Evolutionary conservation across 2,888 invertebrate species (phyloP).

Genomic region (Pachydiplax longipennis): DNA sequence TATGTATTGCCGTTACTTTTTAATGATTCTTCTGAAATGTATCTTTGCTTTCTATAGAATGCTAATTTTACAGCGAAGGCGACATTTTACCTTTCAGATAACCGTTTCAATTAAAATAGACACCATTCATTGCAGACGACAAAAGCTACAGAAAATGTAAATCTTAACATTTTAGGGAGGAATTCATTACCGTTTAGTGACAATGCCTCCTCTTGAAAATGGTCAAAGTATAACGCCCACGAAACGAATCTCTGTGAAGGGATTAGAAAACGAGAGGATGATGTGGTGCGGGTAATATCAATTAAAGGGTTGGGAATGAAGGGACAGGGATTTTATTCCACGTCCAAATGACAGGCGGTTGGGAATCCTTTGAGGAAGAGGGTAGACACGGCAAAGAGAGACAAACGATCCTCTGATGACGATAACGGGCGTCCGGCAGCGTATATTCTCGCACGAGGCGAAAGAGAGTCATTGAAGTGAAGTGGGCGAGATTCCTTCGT

Average conservation of each 20-base stretch:
- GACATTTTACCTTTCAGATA: no score
- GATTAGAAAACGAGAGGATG: not conserved
- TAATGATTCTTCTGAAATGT: no score
- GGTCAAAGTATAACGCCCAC: no score
- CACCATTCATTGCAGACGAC: no score
- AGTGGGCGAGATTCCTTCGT: not conserved
- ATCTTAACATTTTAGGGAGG: no score
- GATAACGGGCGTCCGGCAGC: not conserved
- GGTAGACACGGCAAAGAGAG: not conserved
- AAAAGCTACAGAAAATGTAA: no score
- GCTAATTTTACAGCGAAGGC: no score
- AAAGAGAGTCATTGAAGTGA: not conserved
- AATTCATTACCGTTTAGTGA: no score
- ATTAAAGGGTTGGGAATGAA: not conserved
- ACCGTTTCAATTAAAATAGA: no score
- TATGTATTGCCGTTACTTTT: no score
- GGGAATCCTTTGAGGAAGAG: not conserved
- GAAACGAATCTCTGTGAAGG: not conserved
- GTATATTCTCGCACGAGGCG: not conserved
- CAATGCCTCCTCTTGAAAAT: no score
- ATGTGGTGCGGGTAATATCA: not conserved
- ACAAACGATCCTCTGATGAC: not conserved
- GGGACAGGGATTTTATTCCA: not conserved
- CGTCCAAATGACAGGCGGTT: not conserved
- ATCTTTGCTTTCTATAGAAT: no score